Base-by-base conservation (phyloP, 2,888 invertebrate species). In the Erannis defoliaria region DNA sequence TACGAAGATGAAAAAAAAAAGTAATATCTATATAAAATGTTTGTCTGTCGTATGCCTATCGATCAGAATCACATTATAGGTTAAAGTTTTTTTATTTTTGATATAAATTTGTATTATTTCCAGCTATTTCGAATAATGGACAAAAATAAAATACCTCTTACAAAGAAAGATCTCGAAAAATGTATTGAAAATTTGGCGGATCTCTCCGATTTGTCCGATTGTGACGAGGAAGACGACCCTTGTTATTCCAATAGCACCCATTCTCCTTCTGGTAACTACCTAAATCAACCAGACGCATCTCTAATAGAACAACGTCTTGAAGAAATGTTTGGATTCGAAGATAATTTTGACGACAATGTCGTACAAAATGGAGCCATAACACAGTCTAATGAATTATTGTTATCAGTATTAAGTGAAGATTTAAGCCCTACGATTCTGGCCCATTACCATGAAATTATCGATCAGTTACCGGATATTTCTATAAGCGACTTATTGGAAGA, bases 261-360 rank as follows among this genome's bases (percentile, higher is more conserved):
- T 59, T 59, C 59, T 64, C 55, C 59, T 55, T 59, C 63, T 33
- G 55, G 9, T 23, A 53, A 40, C 38, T 60, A 60, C 56, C 37
- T 63, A 38, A 59, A 64, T 59, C 64, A 64, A 38, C 59, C 42
- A 3, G 59, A 64, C 26, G 64, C 55, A 14, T 53, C 33, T 23
- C 19, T 55, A 55, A 59, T 64, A 40, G 63, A 63, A 63, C 58
- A 55, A 35, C 58, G 58, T 55, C 58, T 63, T 23, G 58, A 63
- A 59, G 38, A 59, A 46, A 59, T 63, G 19, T 57, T 63, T 63
- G 63, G 63, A 49, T 38, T 59, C 40, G 55, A 55, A 50, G 54
- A 62, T 50, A 55, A 43, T 62, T 58, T 46, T 29, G 45, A 54
- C 45, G 50, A 45, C 26, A 43, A 63, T n/a, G 49, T 42, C 37